Conservation (phyloP, 2,113 vertebrate species). For the Rhinopithecus roxellana region DNA sequence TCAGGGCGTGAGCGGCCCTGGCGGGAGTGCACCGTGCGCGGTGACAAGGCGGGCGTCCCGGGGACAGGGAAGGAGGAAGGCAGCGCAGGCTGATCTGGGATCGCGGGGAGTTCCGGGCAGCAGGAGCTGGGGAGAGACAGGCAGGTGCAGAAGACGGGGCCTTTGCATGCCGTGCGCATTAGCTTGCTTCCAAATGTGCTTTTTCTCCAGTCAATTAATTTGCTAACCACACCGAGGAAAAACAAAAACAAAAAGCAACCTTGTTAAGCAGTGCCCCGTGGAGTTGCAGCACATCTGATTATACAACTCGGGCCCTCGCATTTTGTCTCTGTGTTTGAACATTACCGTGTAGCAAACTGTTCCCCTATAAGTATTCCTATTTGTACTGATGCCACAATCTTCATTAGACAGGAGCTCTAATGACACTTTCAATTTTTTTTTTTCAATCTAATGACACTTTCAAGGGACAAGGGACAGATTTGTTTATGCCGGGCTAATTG, state of each 20-base stretch:
- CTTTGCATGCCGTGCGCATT: neutral
- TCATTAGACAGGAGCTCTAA: neutral
- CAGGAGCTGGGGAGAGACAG: neutral
- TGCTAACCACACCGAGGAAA: neutral
- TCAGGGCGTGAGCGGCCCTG: neutral
- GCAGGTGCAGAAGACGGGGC: neutral
- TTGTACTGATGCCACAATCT: neutral
- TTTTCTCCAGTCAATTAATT: conserved; percentile 54
- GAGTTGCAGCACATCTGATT: conserved; percentile 12
- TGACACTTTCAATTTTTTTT: too few relatives aligned
- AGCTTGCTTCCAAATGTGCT: neutral
- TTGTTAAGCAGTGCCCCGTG: neutral
- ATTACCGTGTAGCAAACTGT: neutral
- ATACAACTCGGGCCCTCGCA: neutral
- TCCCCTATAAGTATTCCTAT: neutral
- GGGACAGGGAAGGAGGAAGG: neutral
- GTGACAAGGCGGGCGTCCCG: neutral
- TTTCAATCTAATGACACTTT: neutral
- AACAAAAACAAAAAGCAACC: neutral
- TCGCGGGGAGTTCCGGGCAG: neutral
- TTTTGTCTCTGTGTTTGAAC: conserved; percentile 22
- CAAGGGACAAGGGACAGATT: neutral
- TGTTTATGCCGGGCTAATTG: neutral
- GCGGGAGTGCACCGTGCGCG: neutral
- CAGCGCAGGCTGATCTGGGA: neutral